phyloP scores from a whole-genome alignment of 2,797 vertebrate genomes.

The Dicrostonyx torquatus region DNA sequence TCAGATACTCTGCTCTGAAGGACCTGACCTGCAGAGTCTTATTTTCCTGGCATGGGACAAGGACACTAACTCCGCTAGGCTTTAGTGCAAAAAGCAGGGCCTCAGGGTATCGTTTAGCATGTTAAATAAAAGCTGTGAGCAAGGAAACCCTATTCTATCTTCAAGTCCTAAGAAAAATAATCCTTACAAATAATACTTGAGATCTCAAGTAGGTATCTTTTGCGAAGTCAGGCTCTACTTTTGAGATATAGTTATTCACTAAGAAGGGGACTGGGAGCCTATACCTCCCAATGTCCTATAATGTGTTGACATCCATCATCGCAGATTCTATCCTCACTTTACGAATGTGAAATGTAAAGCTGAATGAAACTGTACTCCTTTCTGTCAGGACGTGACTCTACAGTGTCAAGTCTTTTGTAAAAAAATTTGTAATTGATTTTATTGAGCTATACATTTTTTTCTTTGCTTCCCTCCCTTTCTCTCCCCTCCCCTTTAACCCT shows the following conservation, averaged over 20 bases:
- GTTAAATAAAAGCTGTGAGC: conserved; percentile 40
- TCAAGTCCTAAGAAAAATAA: conserved; percentile 12
- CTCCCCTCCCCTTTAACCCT: too few relatives aligned
- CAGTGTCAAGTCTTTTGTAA: too few relatives aligned
- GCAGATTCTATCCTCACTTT: background rate
- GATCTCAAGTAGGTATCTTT: conserved; percentile 26
- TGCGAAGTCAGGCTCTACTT: conserved; percentile 43
- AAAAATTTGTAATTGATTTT: too few relatives aligned
- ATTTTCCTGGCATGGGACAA: conserved; percentile 34
- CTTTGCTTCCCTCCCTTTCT: too few relatives aligned
- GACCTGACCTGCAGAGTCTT: conserved; percentile 3
- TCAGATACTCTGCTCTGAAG: background rate
- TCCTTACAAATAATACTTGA: conserved; percentile 59
- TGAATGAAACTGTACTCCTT: background rate
- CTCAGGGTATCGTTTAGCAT: conserved; percentile 50
- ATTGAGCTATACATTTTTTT: too few relatives aligned
- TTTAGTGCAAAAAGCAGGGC: conserved; percentile 11
- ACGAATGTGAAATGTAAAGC: conserved; percentile 15
- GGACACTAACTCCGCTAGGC: background rate
- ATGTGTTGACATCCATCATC: background rate
- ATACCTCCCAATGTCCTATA: background rate
- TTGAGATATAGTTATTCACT: conserved; percentile 46
- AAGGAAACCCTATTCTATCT: conserved; percentile 45
- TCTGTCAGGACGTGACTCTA: background rate
- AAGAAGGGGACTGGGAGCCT: background rate